phyloP scores from a whole-genome alignment of 1,140 invertebrate genomes.

The Aphelinus certus region DNA sequence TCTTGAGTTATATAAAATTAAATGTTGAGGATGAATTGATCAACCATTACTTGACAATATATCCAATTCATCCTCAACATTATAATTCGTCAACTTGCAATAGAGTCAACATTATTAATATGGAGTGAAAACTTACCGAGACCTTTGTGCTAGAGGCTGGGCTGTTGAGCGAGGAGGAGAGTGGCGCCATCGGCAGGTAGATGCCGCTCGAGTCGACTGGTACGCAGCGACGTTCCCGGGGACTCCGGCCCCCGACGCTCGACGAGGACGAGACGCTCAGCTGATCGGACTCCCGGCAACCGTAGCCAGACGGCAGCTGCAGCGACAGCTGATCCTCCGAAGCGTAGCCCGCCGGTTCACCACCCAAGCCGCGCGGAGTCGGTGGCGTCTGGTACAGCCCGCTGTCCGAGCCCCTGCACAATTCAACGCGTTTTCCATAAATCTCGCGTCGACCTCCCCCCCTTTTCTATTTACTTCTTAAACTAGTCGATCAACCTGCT shows the following conservation, averaged over 20 bases:
- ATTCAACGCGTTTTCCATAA: not conserved
- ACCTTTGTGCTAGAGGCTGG: constrained; percentile 66
- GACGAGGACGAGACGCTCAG: constrained; percentile 68
- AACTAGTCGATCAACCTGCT: too few relatives aligned
- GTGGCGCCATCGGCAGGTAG: constrained; percentile 68
- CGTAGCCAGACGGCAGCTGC: constrained; percentile 58
- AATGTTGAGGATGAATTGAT: too few relatives aligned
- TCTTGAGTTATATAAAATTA: too few relatives aligned
- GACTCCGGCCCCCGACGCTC: constrained; percentile 65
- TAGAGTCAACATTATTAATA: too few relatives aligned
- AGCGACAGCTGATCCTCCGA: constrained; percentile 69
- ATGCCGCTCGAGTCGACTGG: constrained; percentile 61
- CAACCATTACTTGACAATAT: too few relatives aligned
- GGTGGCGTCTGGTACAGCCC: constrained; percentile 69
- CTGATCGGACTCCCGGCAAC: constrained; percentile 65
- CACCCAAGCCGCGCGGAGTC: constrained; percentile 65
- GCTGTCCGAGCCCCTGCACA: constrained; percentile 67
- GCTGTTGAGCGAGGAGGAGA: constrained; percentile 62
- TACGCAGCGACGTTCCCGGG: constrained; percentile 63
- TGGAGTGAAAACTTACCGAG: constrained; percentile 58
- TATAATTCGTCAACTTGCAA: too few relatives aligned
- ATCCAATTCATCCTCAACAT: too few relatives aligned
- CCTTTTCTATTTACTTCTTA: too few relatives aligned
- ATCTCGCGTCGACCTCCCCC: too few relatives aligned
- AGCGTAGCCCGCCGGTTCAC: constrained; percentile 65